These are phyloP conservation scores for Chrysina gloriosa DNA, from an alignment of 2,888 invertebrate genomes.

Conservation along the genomic window DNA sequence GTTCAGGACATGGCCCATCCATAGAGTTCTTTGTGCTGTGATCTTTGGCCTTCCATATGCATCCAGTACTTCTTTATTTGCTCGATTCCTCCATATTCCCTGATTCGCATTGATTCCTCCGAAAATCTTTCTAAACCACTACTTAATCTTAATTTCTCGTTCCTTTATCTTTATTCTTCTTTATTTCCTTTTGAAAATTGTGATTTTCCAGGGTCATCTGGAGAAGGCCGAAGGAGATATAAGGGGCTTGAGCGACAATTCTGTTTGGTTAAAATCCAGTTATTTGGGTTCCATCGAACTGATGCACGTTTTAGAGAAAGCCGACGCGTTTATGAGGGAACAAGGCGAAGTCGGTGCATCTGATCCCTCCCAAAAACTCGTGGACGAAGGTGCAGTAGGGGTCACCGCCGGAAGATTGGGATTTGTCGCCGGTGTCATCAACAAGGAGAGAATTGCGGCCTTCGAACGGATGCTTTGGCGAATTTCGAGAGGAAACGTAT, in stretches of 20 bases:
- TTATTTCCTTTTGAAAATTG: background rate
- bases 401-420: constrained; percentile 66
- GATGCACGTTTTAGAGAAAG: constrained; percentile 90
- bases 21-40: no score
- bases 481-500: constrained; percentile 97
- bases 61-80: no score
- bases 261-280: constrained; percentile 91
- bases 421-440: constrained; percentile 98
- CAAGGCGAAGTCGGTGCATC: constrained; percentile 78
- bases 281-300: constrained; percentile 92
- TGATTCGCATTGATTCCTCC: no score
- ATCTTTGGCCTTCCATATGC: no score
- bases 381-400: constrained; percentile 64
- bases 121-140: no score
- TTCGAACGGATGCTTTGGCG: constrained; percentile 99
- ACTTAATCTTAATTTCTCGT: no score
- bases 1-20: no score
- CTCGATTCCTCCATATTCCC: no score
- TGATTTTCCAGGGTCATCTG: constrained; percentile 83
- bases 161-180: background rate
- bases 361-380: constrained; percentile 69
- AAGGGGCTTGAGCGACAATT: constrained; percentile 91
- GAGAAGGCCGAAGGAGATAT: constrained; percentile 97
- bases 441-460: constrained; percentile 92
- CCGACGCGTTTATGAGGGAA: constrained; percentile 89